Evolutionary conservation across 2,113 vertebrate species (phyloP).

Genomic region (Microtus montanus): DNA sequence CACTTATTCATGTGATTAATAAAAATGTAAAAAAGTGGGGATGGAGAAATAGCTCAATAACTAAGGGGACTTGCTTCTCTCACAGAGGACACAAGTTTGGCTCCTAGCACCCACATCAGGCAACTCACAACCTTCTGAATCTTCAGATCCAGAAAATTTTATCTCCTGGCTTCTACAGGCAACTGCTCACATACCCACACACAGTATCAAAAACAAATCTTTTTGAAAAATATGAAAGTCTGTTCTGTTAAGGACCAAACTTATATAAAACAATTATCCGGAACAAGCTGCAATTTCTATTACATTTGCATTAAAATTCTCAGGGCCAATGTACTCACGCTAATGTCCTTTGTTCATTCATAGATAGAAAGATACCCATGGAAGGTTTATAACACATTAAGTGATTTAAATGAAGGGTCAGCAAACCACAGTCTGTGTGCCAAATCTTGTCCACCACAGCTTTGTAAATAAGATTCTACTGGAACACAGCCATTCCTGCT

Average conservation of each 20-base stretch:
- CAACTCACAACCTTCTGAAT: neutral
- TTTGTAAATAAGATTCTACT: neutral
- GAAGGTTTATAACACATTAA: neutral
- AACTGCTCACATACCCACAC: too few species aligned
- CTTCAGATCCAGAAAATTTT: neutral
- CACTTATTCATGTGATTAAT: neutral
- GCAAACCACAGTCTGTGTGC: neutral
- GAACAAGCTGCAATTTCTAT: neutral
- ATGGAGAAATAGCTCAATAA: neutral
- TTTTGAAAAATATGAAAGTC: neutral
- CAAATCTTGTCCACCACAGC: neutral
- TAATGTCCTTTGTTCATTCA: neutral
- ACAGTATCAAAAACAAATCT: neutral
- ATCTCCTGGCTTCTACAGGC: neutral
- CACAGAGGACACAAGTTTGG: too few species aligned
- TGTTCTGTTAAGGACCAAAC: neutral
- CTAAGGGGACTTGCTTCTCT: neutral
- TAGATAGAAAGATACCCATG: neutral
- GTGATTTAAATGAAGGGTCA: neutral
- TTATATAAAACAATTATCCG: conserved; percentile 26
- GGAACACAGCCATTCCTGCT: neutral
- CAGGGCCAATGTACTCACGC: neutral
- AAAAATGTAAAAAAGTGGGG: neutral
- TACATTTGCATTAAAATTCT: conserved; percentile 19
- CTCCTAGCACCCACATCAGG: neutral